Conservation (phyloP, 2,797 vertebrate genomes). For the Hydrophis major region DNA sequence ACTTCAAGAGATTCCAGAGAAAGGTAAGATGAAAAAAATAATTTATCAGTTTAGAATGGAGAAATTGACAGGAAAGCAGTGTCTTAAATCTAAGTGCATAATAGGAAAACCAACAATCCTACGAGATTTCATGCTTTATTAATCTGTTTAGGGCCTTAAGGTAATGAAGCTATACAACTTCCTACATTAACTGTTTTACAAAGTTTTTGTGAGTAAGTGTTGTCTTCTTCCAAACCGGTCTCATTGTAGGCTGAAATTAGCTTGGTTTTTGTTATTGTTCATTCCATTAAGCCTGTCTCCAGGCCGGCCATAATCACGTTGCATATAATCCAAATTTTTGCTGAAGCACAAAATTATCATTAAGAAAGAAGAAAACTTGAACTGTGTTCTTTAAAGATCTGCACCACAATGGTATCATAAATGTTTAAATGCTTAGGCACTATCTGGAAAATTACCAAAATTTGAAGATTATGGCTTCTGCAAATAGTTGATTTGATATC, state of each 20-base stretch:
- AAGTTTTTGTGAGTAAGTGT: neutral
- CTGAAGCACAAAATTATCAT: neutral
- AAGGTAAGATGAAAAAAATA: slow-evolving; percentile 46
- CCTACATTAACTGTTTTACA: too few relatives aligned
- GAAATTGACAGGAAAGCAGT: neutral
- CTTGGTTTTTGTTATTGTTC: neutral
- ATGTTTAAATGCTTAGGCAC: neutral
- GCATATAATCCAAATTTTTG: neutral
- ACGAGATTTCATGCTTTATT: neutral
- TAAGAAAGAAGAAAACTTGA: neutral
- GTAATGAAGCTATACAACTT: neutral
- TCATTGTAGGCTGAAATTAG: neutral
- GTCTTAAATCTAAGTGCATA: too few relatives aligned
- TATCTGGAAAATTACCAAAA: neutral
- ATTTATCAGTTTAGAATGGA: neutral
- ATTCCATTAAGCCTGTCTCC: neutral
- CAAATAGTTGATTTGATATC: neutral
- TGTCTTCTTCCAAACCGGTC: neutral
- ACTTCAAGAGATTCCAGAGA: slow-evolving; percentile 31
- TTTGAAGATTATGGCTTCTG: neutral
- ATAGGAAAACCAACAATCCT: neutral
- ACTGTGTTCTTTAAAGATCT: neutral
- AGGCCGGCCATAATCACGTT: neutral
- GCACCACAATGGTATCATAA: neutral
- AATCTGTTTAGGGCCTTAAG: neutral